Conservation (phyloP, 2,113 vertebrate species). For the Cynocephalus volans region DNA sequence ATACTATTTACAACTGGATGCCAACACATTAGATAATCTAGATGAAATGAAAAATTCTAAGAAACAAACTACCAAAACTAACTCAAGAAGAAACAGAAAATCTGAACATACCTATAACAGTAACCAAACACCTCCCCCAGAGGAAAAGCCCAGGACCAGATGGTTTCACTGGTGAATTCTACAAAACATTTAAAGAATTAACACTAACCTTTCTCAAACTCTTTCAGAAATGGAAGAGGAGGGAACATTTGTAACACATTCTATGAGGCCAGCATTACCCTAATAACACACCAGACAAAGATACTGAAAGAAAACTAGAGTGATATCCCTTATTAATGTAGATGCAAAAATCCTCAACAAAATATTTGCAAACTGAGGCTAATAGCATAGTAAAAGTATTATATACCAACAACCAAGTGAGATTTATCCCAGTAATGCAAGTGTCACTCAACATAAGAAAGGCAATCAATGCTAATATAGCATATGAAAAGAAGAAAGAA, state of each 20-base stretch:
- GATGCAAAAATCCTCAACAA: conserved; percentile 43
- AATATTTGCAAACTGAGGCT: conserved; percentile 21
- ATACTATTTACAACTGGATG: background rate
- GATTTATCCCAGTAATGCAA: background rate
- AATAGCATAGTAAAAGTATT: background rate
- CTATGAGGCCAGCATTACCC: background rate
- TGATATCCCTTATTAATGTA: background rate
- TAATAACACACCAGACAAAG: background rate
- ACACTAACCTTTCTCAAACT: conserved; percentile 1
- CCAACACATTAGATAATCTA: background rate
- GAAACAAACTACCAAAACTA: background rate
- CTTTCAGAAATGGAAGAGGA: background rate
- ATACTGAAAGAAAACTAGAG: background rate
- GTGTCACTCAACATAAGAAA: background rate
- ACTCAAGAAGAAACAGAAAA: conserved; percentile 1
- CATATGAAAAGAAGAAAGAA: background rate
- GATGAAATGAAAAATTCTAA: conserved; percentile 22
- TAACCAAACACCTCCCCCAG: background rate
- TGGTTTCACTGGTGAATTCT: background rate
- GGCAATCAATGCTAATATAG: background rate
- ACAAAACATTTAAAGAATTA: background rate
- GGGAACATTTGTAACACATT: background rate
- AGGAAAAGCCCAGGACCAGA: background rate
- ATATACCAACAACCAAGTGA: background rate
- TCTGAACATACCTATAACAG: background rate